Base-by-base conservation (phyloP, 1,140 invertebrate genomes). In the Drepana arcuata region DNA sequence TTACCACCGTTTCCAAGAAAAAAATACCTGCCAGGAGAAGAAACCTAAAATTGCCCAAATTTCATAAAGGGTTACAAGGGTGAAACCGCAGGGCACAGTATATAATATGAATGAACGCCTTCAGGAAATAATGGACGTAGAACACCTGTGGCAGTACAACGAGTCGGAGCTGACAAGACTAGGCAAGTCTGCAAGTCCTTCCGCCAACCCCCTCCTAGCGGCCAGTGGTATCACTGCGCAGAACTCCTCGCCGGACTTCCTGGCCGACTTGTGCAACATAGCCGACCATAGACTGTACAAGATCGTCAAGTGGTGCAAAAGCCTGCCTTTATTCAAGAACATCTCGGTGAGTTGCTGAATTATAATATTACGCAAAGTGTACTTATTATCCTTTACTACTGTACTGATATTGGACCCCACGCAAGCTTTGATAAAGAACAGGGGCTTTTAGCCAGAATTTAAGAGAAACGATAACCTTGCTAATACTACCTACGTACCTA, bases 241-340 rank as follows among this genome's bases (percentile, higher is more conserved):
- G 40, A 91, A 91, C 60, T 86, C 90, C n/a, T 88, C 89, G 74
- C 91, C 91, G 0, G 93, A 95, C 81, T 92, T 94, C 66, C 86
- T 95, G 16, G 92, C 92, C 0, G 94, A 94, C 73, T 84, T 96
- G 53, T 96, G 94, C 84, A 93, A 94, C 71, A 95, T 98, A 39
- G 95, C 96, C 23, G 97, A 99, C 81, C 93, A 97, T 78, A 84
- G 96, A 18, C 88, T 99, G 0, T 98, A 98, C 73, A 97, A 98
- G 85, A 96, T 99, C 52, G 97, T 99, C 34, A 96, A 97, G 68
- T 99, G 97, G 97, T 98, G 96, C 83, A 95, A 98, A 77, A 97
- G 95, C 80, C 83, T 99, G 66, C 96, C 96, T 7, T 88, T 98
- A 2, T 98, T 99, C 75, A 95, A 96, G 71, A 95, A 97, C 79